A percentile compares a stretch with the other conserved stretches of the same genome.
phyloP scores from a whole-genome alignment of 2,113 vertebrate species.

The Brachyhypopomus occidentalis region DNA sequence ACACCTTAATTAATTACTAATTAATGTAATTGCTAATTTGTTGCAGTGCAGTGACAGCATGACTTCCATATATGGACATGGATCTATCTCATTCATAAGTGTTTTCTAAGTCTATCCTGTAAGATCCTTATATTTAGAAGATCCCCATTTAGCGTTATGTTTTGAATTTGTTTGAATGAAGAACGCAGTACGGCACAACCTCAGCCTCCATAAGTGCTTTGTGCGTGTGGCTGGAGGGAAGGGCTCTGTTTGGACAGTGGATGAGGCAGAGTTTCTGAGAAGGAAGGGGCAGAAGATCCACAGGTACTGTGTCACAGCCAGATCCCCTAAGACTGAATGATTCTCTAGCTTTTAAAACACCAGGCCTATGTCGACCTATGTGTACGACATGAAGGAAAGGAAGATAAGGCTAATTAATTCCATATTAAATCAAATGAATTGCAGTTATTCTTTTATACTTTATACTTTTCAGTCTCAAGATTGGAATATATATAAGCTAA shows the following conservation, averaged over 20 bases:
- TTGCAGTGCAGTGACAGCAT: neutral
- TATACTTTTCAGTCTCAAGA: neutral
- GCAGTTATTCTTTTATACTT: neutral
- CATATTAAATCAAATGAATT: neutral
- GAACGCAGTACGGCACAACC: conserved; percentile 80
- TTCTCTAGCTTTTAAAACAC: no score
- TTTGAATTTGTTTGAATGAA: conserved; percentile 37
- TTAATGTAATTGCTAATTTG: neutral
- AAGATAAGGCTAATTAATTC: neutral
- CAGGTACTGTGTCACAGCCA: conserved; percentile 49
- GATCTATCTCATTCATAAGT: no score
- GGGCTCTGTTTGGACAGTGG: conserved; percentile 79
- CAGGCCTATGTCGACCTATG: neutral
- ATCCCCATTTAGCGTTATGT: neutral
- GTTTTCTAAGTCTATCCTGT: no score
- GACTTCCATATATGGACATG: neutral
- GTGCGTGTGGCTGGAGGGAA: conserved; percentile 77
- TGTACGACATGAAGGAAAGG: neutral
- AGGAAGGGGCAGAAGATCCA: conserved; percentile 67
- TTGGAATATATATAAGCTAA: neutral
- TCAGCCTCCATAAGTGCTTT: conserved; percentile 81
- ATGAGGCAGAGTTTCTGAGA: conserved; percentile 76
- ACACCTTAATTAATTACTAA: neutral
- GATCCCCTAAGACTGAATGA: neutral
- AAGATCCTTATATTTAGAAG: no score